These are phyloP conservation scores for Stenotaenia linearis DNA, from an alignment of 2,888 invertebrate genomes.

Conservation along the genomic window DNA sequence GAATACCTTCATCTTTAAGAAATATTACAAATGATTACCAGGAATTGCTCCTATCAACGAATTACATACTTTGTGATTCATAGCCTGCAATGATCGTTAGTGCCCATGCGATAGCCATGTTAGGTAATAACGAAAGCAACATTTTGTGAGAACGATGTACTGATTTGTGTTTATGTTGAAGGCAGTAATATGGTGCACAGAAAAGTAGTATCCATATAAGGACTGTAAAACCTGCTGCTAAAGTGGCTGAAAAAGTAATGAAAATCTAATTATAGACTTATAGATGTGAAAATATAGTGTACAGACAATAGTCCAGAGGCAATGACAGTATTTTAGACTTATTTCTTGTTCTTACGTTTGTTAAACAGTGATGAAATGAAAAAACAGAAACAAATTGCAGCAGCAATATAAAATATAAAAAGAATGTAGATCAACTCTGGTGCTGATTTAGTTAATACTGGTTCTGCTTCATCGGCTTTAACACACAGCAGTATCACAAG, in stretches of 20 bases:
- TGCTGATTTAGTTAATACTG: background rate
- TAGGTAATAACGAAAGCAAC: constrained; percentile 41
- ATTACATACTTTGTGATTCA: constrained; percentile 40
- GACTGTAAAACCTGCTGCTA: background rate
- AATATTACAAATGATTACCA: background rate
- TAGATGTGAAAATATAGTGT: too few relatives aligned
- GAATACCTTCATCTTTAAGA: background rate
- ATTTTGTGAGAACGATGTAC: constrained; percentile 39
- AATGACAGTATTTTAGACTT: background rate
- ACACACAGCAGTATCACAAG: background rate
- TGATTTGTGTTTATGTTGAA: constrained; percentile 38
- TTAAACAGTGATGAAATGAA: background rate
- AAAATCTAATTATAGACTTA: too few relatives aligned
- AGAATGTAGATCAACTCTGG: background rate
- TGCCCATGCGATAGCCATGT: constrained; percentile 42
- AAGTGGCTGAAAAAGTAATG: background rate
- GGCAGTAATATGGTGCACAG: constrained; percentile 38
- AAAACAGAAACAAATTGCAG: constrained; percentile 9
- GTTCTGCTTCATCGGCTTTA: background rate
- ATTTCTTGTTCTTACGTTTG: background rate
- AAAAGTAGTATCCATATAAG: constrained; percentile 34
- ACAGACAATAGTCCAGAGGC: background rate
- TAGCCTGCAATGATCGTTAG: constrained; percentile 40
- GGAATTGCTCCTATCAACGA: too few relatives aligned
- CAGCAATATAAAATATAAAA: background rate